Conservation (phyloP, 2,888 invertebrate genomes). For the Drosophila leonis region DNA sequence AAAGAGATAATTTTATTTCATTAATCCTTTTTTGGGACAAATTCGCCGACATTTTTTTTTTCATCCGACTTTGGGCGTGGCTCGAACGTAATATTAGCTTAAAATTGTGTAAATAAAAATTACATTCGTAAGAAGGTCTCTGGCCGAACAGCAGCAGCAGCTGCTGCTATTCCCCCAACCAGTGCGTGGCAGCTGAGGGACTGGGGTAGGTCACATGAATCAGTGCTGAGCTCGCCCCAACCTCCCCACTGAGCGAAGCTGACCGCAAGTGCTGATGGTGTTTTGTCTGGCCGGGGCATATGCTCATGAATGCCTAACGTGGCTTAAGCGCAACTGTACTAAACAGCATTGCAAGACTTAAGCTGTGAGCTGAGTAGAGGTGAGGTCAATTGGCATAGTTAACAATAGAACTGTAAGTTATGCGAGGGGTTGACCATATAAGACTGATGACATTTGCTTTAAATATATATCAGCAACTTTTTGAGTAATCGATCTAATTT, state of each 20-base stretch:
- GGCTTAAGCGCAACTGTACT: constrained; percentile 51
- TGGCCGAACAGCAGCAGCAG: constrained; percentile 27
- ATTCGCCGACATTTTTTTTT: constrained; percentile 61
- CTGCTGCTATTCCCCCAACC: constrained; percentile 50
- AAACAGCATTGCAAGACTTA: neutral
- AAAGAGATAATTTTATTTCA: constrained; percentile 84
- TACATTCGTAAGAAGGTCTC: constrained; percentile 77
- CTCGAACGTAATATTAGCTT: constrained; percentile 79
- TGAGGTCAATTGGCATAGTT: neutral
- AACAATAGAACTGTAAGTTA: neutral
- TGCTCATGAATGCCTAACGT: constrained; percentile 43
- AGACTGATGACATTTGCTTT: neutral
- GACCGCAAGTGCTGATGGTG: constrained; percentile 64
- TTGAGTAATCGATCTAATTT: neutral
- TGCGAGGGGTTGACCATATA: neutral
- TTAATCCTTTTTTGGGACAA: constrained; percentile 84
- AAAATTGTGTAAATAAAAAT: constrained; percentile 81
- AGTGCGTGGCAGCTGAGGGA: neutral
- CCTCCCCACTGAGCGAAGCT: constrained; percentile 33
- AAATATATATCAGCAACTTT: neutral
- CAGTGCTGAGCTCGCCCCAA: constrained; percentile 29
- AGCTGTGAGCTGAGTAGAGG: neutral
- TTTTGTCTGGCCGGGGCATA: constrained; percentile 39
- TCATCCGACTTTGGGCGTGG: constrained; percentile 63
- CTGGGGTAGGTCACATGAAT: constrained; percentile 39